Percentiles rank a stretch among this genome's conserved stretches.
phyloP scores from a whole-genome alignment of 2,888 invertebrate genomes.

The Aporophyla lueneburgensis region DNA sequence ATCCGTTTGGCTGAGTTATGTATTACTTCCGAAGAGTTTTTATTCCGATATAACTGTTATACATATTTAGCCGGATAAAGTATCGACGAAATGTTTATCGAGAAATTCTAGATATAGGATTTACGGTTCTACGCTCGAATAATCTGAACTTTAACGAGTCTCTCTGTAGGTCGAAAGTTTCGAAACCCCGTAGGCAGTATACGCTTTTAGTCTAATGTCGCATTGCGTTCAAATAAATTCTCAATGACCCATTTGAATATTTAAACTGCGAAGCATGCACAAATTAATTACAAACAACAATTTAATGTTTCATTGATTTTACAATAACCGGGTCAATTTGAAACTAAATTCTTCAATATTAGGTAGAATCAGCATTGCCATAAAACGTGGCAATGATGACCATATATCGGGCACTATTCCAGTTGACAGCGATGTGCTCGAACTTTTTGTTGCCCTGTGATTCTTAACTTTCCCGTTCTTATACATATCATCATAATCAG shows the following conservation, averaged over 20 bases:
- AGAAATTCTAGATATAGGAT: constrained; percentile 12
- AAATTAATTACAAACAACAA: constrained; percentile 43
- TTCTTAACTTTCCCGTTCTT: not conserved
- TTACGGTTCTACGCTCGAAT: constrained; percentile 10
- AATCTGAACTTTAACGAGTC: constrained; percentile 18
- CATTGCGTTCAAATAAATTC: constrained; percentile 47
- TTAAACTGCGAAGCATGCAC: constrained; percentile 32
- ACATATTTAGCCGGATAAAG: constrained; percentile 11
- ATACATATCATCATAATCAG: not conserved
- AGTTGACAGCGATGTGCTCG: not conserved
- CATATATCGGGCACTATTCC: not conserved
- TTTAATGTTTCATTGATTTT: constrained; percentile 33
- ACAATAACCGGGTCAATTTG: constrained; percentile 4
- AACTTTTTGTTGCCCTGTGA: not conserved
- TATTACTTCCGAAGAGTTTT: constrained; percentile 43
- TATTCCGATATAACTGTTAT: constrained; percentile 10
- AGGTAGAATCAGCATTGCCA: not conserved
- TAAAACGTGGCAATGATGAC: not conserved
- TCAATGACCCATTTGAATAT: constrained; percentile 43
- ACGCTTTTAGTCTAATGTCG: constrained; percentile 24
- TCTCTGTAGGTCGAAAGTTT: constrained; percentile 28
- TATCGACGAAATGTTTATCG: not conserved
- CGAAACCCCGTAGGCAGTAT: constrained; percentile 11
- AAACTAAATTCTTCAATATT: constrained; percentile 31
- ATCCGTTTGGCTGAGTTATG: constrained; percentile 48